Evolutionary conservation across 2,888 invertebrate genomes (phyloP).

Genomic region (Eilema griseolum): DNA sequence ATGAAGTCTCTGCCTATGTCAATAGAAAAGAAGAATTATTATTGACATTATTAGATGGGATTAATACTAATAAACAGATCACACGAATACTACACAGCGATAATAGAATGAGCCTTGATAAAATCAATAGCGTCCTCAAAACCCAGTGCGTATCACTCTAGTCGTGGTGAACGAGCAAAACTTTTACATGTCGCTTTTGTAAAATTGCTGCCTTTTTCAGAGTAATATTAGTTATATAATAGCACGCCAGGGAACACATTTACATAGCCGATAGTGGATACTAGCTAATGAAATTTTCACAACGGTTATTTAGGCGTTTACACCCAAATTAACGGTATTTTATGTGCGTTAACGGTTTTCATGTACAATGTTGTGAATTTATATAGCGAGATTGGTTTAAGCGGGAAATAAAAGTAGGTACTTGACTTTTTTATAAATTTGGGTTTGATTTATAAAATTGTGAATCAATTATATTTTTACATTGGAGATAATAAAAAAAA

Average conservation of each 20-base stretch:
- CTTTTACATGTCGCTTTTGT: slow-evolving; percentile 48
- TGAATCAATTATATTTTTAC: too few relatives aligned
- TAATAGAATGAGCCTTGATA: neutral
- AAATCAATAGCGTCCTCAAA: neutral
- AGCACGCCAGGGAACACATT: slow-evolving; percentile 46
- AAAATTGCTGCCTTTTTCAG: slow-evolving; percentile 54
- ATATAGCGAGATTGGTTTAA: slow-evolving; percentile 17
- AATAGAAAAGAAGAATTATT: too few relatives aligned
- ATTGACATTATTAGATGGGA: too few relatives aligned
- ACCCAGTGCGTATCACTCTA: slow-evolving; percentile 36
- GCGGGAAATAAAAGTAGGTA: neutral
- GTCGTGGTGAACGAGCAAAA: slow-evolving; percentile 33
- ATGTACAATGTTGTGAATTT: slow-evolving; percentile 17
- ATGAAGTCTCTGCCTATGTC: too few relatives aligned
- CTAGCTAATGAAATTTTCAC: slow-evolving; percentile 36
- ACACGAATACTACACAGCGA: neutral
- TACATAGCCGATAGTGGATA: slow-evolving; percentile 42
- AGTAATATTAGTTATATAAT: slow-evolving; percentile 43
- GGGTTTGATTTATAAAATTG: too few relatives aligned
- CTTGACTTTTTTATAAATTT: too few relatives aligned
- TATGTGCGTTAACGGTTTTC: slow-evolving; percentile 21
- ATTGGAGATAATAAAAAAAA: too few relatives aligned
- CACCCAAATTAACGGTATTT: slow-evolving; percentile 24
- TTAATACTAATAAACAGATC: too few relatives aligned
- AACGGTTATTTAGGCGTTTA: slow-evolving; percentile 32